Conservation (phyloP, 2,797 vertebrate genomes). For the Potorous gilbertii region DNA sequence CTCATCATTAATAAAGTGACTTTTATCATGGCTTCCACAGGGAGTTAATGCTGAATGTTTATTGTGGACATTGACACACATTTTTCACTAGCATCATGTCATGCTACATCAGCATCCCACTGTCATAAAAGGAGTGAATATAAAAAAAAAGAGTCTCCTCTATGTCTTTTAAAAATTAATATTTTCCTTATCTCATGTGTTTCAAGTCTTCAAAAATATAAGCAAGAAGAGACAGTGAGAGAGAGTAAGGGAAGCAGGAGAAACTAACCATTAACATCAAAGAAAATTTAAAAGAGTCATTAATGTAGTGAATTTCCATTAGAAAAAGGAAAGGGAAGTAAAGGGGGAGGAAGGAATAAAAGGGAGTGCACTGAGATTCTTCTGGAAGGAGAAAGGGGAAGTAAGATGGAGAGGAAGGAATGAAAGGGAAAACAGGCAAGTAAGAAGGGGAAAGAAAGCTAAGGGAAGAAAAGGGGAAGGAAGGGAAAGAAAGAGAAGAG, state of each 20-base stretch:
- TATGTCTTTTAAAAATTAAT: background rate
- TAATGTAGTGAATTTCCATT: too few species aligned
- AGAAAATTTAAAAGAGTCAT: too few species aligned
- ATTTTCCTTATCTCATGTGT: background rate
- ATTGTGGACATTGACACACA: constrained; percentile 13
- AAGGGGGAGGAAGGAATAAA: too few species aligned
- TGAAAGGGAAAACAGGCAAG: background rate
- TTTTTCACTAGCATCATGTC: constrained; percentile 26
- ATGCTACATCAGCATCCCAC: background rate
- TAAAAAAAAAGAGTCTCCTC: background rate
- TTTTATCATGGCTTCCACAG: background rate
- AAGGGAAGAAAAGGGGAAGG: background rate
- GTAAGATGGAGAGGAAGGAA: background rate
- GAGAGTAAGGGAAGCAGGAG: background rate
- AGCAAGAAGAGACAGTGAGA: background rate
- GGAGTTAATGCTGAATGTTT: background rate
- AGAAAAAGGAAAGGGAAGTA: too few species aligned
- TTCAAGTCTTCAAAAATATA: constrained; percentile 29
- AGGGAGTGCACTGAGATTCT: too few species aligned
- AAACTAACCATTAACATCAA: background rate
- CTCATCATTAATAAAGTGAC: constrained; percentile 27
- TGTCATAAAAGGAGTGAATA: background rate
- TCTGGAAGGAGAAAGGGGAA: too few species aligned
- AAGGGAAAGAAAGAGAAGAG: background rate
- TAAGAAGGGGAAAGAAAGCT: background rate